Evolutionary conservation across 2,113 vertebrate genomes (phyloP).

Genomic region (Anolis carolinensis): DNA sequence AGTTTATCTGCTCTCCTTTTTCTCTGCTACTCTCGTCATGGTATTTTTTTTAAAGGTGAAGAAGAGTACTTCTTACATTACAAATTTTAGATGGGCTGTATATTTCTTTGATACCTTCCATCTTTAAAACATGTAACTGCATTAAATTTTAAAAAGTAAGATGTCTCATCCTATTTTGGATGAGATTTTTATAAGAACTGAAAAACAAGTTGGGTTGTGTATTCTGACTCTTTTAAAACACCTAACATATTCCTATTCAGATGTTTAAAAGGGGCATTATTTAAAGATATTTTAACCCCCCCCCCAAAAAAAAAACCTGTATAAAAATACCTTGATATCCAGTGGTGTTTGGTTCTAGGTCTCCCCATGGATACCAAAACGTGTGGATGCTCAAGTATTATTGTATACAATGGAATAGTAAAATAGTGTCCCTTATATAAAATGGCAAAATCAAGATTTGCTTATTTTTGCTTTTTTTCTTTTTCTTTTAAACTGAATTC

Average conservation of each 20-base stretch:
- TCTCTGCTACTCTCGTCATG: background rate
- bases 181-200: background rate
- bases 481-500: too few species aligned
- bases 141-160: background rate
- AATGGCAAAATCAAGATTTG: too few species aligned
- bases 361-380: too few species aligned
- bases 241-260: too few species aligned
- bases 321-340: too few species aligned
- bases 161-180: background rate
- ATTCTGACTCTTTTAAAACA: background rate
- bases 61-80: background rate
- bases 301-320: background rate
- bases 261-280: too few species aligned
- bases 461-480: too few species aligned
- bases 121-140: background rate
- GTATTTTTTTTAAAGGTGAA: background rate
- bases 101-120: background rate
- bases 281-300: slow-evolving; percentile 39
- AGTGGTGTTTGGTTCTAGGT: too few species aligned
- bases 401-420: too few species aligned
- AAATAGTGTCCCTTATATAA: too few species aligned
- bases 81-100: background rate
- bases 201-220: background rate
- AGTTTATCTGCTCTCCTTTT: background rate
- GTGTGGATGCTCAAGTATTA: too few species aligned